phyloP scores from a whole-genome alignment of 2,888 invertebrate genomes.

The Agrotis exclamationis region DNA sequence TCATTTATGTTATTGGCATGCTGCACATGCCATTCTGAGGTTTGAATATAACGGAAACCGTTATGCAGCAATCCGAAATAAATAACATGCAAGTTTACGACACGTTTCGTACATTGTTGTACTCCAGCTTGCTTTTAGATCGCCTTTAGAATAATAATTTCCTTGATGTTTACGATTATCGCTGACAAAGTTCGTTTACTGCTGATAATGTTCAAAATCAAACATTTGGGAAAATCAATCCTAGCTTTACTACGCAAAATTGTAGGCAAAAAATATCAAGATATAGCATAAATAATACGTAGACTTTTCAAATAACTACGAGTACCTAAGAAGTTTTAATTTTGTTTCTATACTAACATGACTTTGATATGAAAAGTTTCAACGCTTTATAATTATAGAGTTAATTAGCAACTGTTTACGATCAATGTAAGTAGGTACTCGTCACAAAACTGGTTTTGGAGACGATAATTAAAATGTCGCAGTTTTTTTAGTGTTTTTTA shows the following conservation, averaged over 20 bases:
- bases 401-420: slow-evolving; percentile 29
- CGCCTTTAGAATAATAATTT: slow-evolving; percentile 79
- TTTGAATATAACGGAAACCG: slow-evolving; percentile 79
- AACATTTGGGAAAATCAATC: slow-evolving; percentile 7
- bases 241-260: too few species aligned
- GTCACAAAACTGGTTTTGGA: slow-evolving; percentile 61
- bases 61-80: slow-evolving; percentile 83
- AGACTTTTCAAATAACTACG: neutral
- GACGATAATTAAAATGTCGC: slow-evolving; percentile 42
- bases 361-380: neutral
- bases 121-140: slow-evolving; percentile 73
- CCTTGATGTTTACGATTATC: slow-evolving; percentile 65
- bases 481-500: slow-evolving; percentile 50
- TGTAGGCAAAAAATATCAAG: too few species aligned
- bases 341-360: neutral
- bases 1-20: slow-evolving; percentile 68
- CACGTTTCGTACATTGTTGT: slow-evolving; percentile 68
- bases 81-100: slow-evolving; percentile 80
- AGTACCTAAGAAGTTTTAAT: neutral
- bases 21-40: slow-evolving; percentile 70
- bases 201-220: slow-evolving; percentile 27
- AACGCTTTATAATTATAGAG: slow-evolving; percentile 1
- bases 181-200: slow-evolving; percentile 56
- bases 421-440: slow-evolving; percentile 5
- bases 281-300: too few species aligned